Conservation (phyloP, 2,888 invertebrate species). For the Erannis defoliaria region DNA sequence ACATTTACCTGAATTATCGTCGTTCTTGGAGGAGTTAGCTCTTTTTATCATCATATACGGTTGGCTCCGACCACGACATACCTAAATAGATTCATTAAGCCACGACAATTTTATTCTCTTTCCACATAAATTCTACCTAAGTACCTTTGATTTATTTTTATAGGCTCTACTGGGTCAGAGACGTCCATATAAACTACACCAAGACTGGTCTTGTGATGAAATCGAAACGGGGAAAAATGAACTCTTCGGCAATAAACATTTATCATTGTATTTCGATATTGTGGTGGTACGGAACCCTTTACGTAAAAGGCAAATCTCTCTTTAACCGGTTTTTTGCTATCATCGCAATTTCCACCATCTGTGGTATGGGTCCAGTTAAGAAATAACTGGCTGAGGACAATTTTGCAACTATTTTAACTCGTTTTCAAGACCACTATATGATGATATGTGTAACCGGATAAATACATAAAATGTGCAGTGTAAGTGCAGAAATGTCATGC, state of each 20-base stretch:
- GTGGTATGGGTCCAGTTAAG: constrained; percentile 39
- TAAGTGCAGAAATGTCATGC: constrained; percentile 4
- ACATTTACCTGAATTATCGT: no score
- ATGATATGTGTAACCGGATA: constrained; percentile 10
- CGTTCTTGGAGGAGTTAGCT: no score
- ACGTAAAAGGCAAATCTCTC: constrained; percentile 1
- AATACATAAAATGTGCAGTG: constrained; percentile 10
- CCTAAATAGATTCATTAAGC: no score
- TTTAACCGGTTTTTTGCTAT: constrained; percentile 40
- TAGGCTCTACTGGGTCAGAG: background rate
- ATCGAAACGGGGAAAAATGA: background rate
- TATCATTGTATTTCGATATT: background rate
- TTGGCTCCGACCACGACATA: no score
- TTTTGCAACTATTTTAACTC: constrained; percentile 43
- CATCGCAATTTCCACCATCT: constrained; percentile 41
- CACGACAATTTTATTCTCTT: no score
- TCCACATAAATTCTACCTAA: no score
- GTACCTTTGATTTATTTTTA: background rate
- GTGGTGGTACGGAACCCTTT: constrained; percentile 11
- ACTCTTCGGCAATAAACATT: background rate
- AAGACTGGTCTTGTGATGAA: background rate
- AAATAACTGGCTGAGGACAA: constrained; percentile 35
- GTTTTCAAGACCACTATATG: constrained; percentile 37
- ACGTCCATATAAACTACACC: background rate
- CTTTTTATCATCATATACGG: no score